These are phyloP conservation scores for Drosophila fulvimacula DNA, from an alignment of 2,888 invertebrate genomes.

Conservation along the genomic window DNA sequence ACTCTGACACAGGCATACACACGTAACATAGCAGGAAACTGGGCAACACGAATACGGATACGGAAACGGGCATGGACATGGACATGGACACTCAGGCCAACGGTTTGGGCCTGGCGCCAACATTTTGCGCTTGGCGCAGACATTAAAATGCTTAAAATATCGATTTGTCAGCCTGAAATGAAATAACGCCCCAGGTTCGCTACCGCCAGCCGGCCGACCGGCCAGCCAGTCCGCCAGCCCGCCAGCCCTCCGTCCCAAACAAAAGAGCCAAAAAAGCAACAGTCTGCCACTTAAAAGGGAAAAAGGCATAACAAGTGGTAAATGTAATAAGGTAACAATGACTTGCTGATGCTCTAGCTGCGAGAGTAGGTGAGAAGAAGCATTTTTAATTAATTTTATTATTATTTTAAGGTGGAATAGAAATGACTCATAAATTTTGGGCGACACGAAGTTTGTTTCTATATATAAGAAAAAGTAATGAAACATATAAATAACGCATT, in stretches of 20 bases:
- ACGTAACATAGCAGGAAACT: constrained; percentile 10
- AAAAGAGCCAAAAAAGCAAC: constrained; percentile 69
- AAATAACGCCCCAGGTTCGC: constrained; percentile 50
- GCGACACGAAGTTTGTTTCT: too few species aligned
- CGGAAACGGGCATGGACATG: constrained; percentile 51
- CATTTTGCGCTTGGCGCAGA: constrained; percentile 78
- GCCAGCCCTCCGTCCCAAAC: constrained; percentile 9
- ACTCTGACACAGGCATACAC: neutral
- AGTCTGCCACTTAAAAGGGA: constrained; percentile 75
- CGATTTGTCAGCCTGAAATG: constrained; percentile 69
- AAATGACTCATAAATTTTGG: too few species aligned
- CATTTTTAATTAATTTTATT: too few species aligned
- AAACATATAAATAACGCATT: too few species aligned
- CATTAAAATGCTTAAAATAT: constrained; percentile 80
- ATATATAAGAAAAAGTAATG: too few species aligned
- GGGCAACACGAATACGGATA: constrained; percentile 43
- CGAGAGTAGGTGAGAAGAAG: neutral
- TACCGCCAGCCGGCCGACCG: neutral
- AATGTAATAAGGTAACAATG: neutral
- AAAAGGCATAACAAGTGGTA: constrained; percentile 42
- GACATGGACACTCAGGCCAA: constrained; percentile 43
- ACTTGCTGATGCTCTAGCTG: constrained; percentile 17
- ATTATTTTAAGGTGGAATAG: too few species aligned
- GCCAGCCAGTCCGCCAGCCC: neutral
- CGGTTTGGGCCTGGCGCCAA: constrained; percentile 62